Evolutionary conservation across 2,113 vertebrate species (phyloP), one percentile per base, ranked within the genome.

Genomic region (Nanorana parkeri): DNA sequence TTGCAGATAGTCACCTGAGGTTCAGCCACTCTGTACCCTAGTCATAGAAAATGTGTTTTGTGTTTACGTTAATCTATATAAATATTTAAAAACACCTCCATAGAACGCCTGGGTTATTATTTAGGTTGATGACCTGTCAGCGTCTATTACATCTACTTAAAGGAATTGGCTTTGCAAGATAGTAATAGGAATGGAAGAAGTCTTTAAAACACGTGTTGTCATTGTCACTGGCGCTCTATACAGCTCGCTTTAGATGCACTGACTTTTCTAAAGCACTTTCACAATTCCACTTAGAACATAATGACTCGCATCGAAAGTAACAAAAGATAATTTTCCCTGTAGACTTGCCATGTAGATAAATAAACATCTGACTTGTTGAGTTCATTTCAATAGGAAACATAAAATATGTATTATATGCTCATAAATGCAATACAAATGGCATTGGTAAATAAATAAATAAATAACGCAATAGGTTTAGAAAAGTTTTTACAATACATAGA

Each of bases 161-260:
- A 60, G n/a, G n/a, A n/a, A n/a, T n/a, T n/a, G 26, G 20, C 54
- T 29, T 74, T 19, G 6, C 21, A 41, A 11, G 52, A 74, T 28
- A 29, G 55, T 56, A 36, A 36, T 32, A 4, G 36, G 36, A 73
- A 74, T 32, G n/a, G 55, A 55, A 20, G n/a, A 74, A 60, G 21
- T 60, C 60, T 55, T 60, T 20, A 36, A 36, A 74, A 74, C 58
- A 58, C 16, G 5, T 32, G 20, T 60, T 17, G 36, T 60, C 60
- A 74, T 36, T 74, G 72, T 23, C 55, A 74, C 60, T 60, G 5
- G 41, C 8, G 41, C 41, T 74, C 55, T 74, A 74, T 23, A 36
- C 55, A 21, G 15, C 28, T 60, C 55, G 36, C 55, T 20, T 60
- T 60, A 36, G 55, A 52, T 23, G 72, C 72, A 60, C 41, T 36